Conservation (phyloP, 2,888 invertebrate species). For the Agrotis clavis region DNA sequence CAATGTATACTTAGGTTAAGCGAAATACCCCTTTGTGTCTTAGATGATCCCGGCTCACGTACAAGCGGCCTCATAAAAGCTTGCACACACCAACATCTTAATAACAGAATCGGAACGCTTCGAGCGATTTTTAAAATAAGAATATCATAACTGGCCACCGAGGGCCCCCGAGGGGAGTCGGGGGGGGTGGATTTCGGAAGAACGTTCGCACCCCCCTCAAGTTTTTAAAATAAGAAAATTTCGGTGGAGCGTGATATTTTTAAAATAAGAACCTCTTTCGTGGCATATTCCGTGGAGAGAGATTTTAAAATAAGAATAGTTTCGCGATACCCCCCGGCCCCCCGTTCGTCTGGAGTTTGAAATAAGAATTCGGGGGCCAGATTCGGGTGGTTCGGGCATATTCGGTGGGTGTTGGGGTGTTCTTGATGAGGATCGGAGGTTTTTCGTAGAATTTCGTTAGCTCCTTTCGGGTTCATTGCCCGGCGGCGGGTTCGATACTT, state of each 20-base stretch:
- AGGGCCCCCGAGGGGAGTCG: slow-evolving; percentile 70
- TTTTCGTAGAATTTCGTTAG: slow-evolving; percentile 90
- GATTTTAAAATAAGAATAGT: slow-evolving; percentile 91
- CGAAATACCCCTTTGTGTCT: slow-evolving; percentile 76
- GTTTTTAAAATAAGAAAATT: slow-evolving; percentile 91
- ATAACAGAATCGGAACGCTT: slow-evolving; percentile 90
- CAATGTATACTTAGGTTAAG: slow-evolving; percentile 67
- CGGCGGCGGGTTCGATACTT: slow-evolving; percentile 88
- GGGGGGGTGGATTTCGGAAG: slow-evolving; percentile 87
- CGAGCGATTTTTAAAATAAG: slow-evolving; percentile 89
- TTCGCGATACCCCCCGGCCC: slow-evolving; percentile 86
- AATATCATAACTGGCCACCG: slow-evolving; percentile 90
- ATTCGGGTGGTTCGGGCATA: slow-evolving; percentile 86
- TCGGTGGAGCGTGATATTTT: slow-evolving; percentile 91
- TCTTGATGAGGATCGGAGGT: slow-evolving; percentile 90
- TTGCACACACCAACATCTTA: slow-evolving; percentile 88
- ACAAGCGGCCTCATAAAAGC: slow-evolving; percentile 80
- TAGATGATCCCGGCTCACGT: slow-evolving; percentile 73
- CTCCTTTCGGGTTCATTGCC: slow-evolving; percentile 84
- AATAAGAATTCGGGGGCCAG: slow-evolving; percentile 90
- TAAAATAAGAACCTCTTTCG: slow-evolving; percentile 91
- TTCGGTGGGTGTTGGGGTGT: slow-evolving; percentile 86
- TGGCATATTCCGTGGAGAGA: slow-evolving; percentile 91
- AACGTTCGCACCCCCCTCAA: slow-evolving; percentile 86
- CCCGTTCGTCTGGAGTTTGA: slow-evolving; percentile 88